Evolutionary conservation across 2,888 invertebrate genomes (phyloP).

Genomic region (Pollenia amentaria): DNA sequence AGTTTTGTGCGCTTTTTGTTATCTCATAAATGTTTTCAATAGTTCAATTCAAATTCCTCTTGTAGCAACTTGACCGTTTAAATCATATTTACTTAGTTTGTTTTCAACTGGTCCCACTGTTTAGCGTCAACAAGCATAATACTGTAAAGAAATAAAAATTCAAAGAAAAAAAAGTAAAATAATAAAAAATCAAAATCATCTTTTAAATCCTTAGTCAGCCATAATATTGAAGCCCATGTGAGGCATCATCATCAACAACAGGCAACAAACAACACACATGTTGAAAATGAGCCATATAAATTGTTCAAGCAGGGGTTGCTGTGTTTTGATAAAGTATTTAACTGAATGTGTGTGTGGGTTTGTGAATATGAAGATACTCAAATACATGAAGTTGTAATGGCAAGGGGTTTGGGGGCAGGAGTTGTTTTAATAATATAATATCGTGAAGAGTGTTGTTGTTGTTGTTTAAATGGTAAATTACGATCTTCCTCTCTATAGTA

Average conservation of each 20-base stretch:
- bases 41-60: too few species aligned
- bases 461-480: conserved; percentile 49
- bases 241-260: conserved; percentile 68
- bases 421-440: conserved; percentile 24
- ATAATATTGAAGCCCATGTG: conserved; percentile 70
- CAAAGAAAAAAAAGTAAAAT: not conserved
- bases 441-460: conserved; percentile 26
- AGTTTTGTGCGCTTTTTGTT: too few species aligned
- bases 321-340: conserved; percentile 42
- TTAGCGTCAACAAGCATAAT: conserved; percentile 10
- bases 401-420: conserved; percentile 4
- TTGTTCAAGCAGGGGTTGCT: conserved; percentile 39
- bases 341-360: conserved; percentile 15
- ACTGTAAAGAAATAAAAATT: conserved; percentile 39
- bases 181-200: conserved; percentile 70
- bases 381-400: not conserved
- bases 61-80: too few species aligned
- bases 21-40: too few species aligned
- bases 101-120: conserved; percentile 19
- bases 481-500: conserved; percentile 41
- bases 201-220: conserved; percentile 73
- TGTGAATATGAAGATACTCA: not conserved
- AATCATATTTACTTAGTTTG: not conserved
- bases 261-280: conserved; percentile 53
- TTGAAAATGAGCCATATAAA: conserved; percentile 40